Base-by-base conservation (phyloP, 2,113 vertebrate species). In the Spilogale gracilis region DNA sequence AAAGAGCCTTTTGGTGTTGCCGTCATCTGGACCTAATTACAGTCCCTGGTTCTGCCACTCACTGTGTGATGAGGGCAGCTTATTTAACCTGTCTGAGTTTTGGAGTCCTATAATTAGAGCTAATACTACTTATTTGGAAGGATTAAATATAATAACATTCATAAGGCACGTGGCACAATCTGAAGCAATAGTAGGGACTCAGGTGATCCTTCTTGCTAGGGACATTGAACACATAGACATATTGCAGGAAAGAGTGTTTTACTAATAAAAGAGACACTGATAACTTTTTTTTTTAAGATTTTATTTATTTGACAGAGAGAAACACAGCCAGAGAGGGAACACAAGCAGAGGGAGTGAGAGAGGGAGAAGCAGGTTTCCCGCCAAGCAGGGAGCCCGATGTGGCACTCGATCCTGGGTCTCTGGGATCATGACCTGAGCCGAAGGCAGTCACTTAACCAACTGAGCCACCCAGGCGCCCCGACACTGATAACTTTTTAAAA, bases 51-150 rank as follows among this genome's bases (percentile, higher is more conserved):
- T 83, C 79, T 87, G 16, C 48, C 38, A 71, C 30, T 92, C 23
- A 20, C 50, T 88, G 12, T 38, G 25, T 91, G 56, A 71, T 96
- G 79, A 38, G 38, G 58, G 65, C 78, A 73, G 58, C 27, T 69
- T 85, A 58, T 32, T 96, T 92, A 83, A 80, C 45, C 25, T 43
- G 74, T 74, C 21, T 78, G 58, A 85, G 38, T 48, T 85, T 78
- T 27, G 38, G 14, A 20, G 52, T 94, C 56, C 82, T 94, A 6
- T 86, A 78, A 94, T 91, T 73, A 95, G 74, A 67, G 84, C 16
- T 86, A 71, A 86, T 92, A 43, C 67, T 67, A 12, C n/a, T 88
- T 38, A 79, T 43, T 43, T 85, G 52, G 81, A 63, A 94, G 17
- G 45, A 86, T n/a, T 78, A 60, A 89, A 76, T 76, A 91, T 87